Base-by-base conservation (phyloP, 2,797 vertebrate species). In the Chanos chanos region DNA sequence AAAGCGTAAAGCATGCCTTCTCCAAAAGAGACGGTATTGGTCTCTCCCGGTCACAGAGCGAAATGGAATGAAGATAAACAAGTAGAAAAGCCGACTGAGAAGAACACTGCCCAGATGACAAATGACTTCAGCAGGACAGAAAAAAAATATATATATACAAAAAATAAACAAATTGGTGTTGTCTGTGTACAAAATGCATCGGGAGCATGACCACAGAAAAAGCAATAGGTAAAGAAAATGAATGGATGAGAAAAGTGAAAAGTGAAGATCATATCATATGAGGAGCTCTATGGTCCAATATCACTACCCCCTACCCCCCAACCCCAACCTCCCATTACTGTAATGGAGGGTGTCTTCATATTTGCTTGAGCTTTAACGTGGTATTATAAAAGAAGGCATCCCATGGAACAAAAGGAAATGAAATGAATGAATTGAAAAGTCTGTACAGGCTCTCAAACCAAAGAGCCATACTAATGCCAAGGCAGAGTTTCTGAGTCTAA, bases 1-100 rank as follows among this genome's bases (percentile, higher is more conserved):
- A 80, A 79, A 81, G 76, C 81, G 77, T 62, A 81, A 81, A 78
- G 75, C 82, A 81, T 78, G 79, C 83, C 76, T 83, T 79, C 71
- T 78, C 63, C 72, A 61, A 74, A 72, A 62, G 77, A 74, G 62
- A 68, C 44, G 41, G 47, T 58, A 49, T 49, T 47, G 72, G 61
- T 71, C 50, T 77, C 68, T 72, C 74, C 68, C 71, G 73, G 79
- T 70, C 68, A 59, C 37, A 66, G 57, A 27, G 57, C 67, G 50
- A 71, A 79, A 75, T 70, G 52, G 65, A 45, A 64, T 69, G 47
- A 73, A 7, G 67, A 40, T 9, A 7, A 22, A 53, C 21, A 34
- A 50, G 58, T 49, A 27, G 61, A 66, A 22, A 81, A 66, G 72
- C 49, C 58, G 7, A 44, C 21, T 66, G 57, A 34, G 13, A 71